Evolutionary conservation across 1,140 invertebrate species (phyloP).

Genomic region (Zaprionus davidi): DNA sequence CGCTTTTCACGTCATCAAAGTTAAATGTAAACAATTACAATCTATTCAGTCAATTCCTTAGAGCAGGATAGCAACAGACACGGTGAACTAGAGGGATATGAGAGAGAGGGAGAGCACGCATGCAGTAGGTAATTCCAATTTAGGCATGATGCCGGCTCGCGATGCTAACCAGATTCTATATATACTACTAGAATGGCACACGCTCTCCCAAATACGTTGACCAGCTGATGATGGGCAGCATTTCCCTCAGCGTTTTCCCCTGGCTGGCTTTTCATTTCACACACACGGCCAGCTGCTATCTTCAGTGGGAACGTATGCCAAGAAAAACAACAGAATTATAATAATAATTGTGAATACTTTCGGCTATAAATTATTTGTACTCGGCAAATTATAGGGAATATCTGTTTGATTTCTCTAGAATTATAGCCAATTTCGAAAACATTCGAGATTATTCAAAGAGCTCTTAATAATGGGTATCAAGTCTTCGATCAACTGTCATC

Average conservation of each 20-base stretch:
- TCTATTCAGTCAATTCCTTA: conserved; percentile 26
- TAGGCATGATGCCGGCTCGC: conserved; percentile 52
- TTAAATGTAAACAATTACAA: conserved; percentile 27
- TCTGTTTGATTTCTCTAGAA: neutral
- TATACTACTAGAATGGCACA: conserved; percentile 31
- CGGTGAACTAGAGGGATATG: neutral
- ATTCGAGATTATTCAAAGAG: neutral
- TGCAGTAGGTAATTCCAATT: conserved; percentile 60
- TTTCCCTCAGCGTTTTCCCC: neutral
- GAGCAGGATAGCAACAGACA: neutral
- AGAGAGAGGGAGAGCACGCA: neutral
- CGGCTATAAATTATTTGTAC: conserved; percentile 27
- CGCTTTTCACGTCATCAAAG: conserved; percentile 68
- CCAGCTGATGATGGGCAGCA: conserved; percentile 71
- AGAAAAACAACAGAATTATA: conserved; percentile 39
- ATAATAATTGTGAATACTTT: conserved; percentile 62
- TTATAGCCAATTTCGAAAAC: neutral
- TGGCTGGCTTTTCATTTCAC: conserved; percentile 6
- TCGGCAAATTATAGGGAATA: neutral
- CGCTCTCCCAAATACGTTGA: conserved; percentile 27
- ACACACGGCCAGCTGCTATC: conserved; percentile 41
- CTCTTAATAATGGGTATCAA: conserved; percentile 3
- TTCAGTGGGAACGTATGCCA: conserved; percentile 24
- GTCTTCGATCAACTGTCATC: neutral
- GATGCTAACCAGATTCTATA: conserved; percentile 19